Evolutionary conservation across 2,113 vertebrate species (phyloP), one percentile per base, ranked within the genome.

Genomic region (Tympanuchus pallidicinctus): DNA sequence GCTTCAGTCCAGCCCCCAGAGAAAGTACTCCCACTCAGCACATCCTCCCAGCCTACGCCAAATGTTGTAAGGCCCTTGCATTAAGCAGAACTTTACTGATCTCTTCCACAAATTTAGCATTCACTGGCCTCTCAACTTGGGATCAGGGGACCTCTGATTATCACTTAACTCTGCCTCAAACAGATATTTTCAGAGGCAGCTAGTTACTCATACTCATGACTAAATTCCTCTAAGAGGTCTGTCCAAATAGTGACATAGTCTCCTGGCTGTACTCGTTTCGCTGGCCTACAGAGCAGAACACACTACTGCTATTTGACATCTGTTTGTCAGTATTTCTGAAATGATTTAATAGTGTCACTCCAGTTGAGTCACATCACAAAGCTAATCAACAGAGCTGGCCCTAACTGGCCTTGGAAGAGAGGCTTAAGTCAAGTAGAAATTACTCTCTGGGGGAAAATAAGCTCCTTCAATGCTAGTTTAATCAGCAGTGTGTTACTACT

Each of bases 371-470:
- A 83, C 65, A 92, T 86, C 93, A 94, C 73, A 80, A 54, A 47
- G 82, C 77, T 60, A 36, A 92, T 86, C 81, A 89, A 70, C 64
- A 79, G 64, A 89, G 65, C 45, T 89, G 92, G 83, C 80, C 83
- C 65, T 73, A 66, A 54, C 79, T 65, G 48, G 88, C 73, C 82
- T 94, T 86, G 65, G 86, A 92, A 93, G 59, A 92, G 73, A 95
- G 60, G 45, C 40, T 83, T 13, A 89, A 93, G 57, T 61, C 34
- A 69, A 94, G 56, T 47, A 64, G 75, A 85, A 92, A 92, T 80
- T 40, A 86, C 83, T 19, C 93, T 67, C 93, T 25, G 13, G 81
- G 66, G 93, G 40, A 90, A 93, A 94, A 95, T 67, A 79, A 97
- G 70, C 43, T 67, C 63, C 65, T 92, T 57, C 87, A 93, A 82